Percentiles rank a stretch among this genome's conserved stretches.
These are phyloP conservation scores for Coregonus clupeaformis DNA, from an alignment of 2,113 vertebrate genomes.

Conservation along the genomic window DNA sequence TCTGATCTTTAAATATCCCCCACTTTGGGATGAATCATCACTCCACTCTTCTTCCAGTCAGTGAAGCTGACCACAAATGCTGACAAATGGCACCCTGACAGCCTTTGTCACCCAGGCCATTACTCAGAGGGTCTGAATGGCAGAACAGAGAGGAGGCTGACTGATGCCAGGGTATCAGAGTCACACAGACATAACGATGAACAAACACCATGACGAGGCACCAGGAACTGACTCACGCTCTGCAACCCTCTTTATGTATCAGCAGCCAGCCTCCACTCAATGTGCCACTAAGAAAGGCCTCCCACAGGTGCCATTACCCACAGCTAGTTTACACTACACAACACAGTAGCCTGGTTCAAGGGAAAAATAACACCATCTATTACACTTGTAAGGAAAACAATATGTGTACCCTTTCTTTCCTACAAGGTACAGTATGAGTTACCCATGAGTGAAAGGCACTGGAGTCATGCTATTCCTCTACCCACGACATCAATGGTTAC, in stretches of 20 bases:
- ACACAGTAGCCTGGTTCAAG: neutral
- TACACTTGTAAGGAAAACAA: conserved; percentile 14
- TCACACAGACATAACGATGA: neutral
- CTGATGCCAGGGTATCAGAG: neutral
- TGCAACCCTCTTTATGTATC: neutral
- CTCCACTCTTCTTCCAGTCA: conserved; percentile 6
- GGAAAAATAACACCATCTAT: conserved; percentile 16
- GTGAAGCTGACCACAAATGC: conserved; percentile 23
- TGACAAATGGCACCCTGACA: conserved; percentile 20
- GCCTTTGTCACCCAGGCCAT: conserved; percentile 18
- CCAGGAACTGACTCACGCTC: neutral
- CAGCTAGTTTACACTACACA: neutral
- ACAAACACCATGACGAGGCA: neutral
- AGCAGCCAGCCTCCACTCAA: neutral
- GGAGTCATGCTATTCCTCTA: conserved; percentile 33
- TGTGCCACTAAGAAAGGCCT: neutral
- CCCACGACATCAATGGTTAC: conserved; percentile 43
- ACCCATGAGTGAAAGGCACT: conserved; percentile 34
- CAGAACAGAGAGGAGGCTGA: neutral
- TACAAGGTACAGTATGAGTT: conserved; percentile 34
- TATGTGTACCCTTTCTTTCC: conserved; percentile 24
- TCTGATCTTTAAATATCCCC: conserved; percentile 14
- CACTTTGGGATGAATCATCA: conserved; percentile 9
- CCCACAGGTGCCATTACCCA: neutral
- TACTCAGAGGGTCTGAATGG: conserved; percentile 3